These are phyloP conservation scores for Apotomis capreana DNA, from an alignment of 2,888 invertebrate genomes.

Conservation along the genomic window DNA sequence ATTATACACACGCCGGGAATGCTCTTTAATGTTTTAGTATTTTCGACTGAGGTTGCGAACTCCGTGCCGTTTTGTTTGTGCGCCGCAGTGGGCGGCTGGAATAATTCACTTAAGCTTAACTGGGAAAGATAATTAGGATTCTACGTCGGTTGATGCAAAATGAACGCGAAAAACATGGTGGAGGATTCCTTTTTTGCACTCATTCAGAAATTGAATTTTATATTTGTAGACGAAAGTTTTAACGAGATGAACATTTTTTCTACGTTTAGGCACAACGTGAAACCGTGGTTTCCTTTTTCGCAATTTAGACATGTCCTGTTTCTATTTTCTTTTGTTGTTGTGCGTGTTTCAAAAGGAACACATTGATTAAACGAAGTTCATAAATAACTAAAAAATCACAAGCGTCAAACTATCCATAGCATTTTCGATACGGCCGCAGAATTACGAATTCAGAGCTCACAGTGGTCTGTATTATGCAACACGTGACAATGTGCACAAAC, in stretches of 20 bases:
- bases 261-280: constrained; percentile 67
- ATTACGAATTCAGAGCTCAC: constrained; percentile 41
- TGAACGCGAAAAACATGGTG: constrained; percentile 80
- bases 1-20: constrained; percentile 77
- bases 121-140: constrained; percentile 83
- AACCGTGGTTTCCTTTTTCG: constrained; percentile 62
- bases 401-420: constrained; percentile 31
- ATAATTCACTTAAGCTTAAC: constrained; percentile 84
- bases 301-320: constrained; percentile 55
- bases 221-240: constrained; percentile 79
- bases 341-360: no score
- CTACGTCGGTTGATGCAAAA: constrained; percentile 82
- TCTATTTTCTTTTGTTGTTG: constrained; percentile 1
- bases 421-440: constrained; percentile 31
- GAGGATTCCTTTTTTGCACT: constrained; percentile 76
- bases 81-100: constrained; percentile 80
- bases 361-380: background rate
- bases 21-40: constrained; percentile 82
- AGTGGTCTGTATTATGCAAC: constrained; percentile 61
- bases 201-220: constrained; percentile 82
- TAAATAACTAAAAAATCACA: constrained; percentile 9
- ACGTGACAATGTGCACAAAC: constrained; percentile 67
- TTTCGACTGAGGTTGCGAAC: constrained; percentile 82
- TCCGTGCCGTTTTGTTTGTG: constrained; percentile 79
- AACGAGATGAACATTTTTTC: constrained; percentile 75